These are phyloP conservation scores for Melieria omissa DNA, from an alignment of 2,888 invertebrate species.

Conservation along the genomic window DNA sequence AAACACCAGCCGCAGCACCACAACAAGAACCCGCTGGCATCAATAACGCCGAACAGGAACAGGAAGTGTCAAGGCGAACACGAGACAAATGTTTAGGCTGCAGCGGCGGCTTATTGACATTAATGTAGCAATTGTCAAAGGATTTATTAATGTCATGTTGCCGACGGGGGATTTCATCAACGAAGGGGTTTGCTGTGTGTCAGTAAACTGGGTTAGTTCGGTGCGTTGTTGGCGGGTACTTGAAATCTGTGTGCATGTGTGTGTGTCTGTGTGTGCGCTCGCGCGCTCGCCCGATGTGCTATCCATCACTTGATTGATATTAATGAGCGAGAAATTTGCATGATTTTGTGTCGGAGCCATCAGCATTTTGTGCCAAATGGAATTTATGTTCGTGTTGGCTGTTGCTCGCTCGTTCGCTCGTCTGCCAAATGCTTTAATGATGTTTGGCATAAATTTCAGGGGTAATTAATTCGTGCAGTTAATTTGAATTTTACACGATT, in stretches of 20 bases:
- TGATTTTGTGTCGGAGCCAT: conserved; percentile 47
- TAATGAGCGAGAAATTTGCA: conserved; percentile 62
- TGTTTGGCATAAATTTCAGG: conserved; percentile 24
- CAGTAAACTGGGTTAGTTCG: conserved; percentile 17
- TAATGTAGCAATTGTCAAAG: conserved; percentile 62
- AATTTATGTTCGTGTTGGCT: conserved; percentile 7
- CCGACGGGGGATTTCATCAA: not conserved
- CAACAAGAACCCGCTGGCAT: conserved; percentile 20
- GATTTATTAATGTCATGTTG: conserved; percentile 57
- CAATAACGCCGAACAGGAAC: not conserved
- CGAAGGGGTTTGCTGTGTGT: not conserved
- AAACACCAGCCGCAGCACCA: conserved; percentile 14
- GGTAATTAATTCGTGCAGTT: conserved; percentile 30
- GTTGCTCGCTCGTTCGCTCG: not conserved
- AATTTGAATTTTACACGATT: conserved; percentile 29
- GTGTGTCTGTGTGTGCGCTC: conserved; percentile 1
- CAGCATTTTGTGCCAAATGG: conserved; percentile 27
- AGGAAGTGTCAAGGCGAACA: not conserved
- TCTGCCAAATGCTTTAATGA: not conserved
- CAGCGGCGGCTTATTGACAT: conserved; percentile 53
- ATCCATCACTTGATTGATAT: conserved; percentile 64
- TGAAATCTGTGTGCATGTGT: not conserved
- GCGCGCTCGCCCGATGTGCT: not conserved
- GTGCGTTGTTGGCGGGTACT: not conserved
- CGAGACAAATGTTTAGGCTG: conserved; percentile 37